Evolutionary conservation across 2,888 invertebrate species (phyloP), one percentile per base, ranked within the genome.

Genomic region (Acleris cristana): DNA sequence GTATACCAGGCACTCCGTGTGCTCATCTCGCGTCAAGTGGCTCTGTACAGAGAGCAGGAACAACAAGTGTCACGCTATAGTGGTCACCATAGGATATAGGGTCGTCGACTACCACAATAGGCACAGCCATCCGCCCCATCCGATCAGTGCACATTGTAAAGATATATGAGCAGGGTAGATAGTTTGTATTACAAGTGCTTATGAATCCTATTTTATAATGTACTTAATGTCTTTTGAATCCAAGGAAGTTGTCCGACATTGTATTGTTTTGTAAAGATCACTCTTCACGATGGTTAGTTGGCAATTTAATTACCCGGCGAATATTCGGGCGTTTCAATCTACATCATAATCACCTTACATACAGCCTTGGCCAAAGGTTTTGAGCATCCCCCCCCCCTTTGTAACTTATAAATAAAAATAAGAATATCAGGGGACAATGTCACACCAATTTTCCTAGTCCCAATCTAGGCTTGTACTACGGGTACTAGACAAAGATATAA

Each of bases 1-100:
- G 80, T 90, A 91, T 73, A 88, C 90, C 0, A 75, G 90, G 0
- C 91, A 90, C 69, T 92, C 91, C 0, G 91, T 92, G 44, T 92
- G 91, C 76, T 90, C 90, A 2, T 89, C 90, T 16, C 79, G 88
- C 59, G 91, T 92, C 1, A 86, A 88, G 70, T 91, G 91, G 91
- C 72, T 91, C 2, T 91, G 91, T 64, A 83, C 87, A 0, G 90
- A 90, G 72, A 90, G 87, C 71, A 73, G 89, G 2, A 79, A 82
- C 56, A 80, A 77, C 70, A 82, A 86, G 69, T 92, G 91, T 71
- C 88, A 87, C 64, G 89, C 89, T 3, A 85, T 89, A 21, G 85
- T 90, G 18, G 89, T 90, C 72, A 92, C 91, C 45, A 91, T 91
- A 40, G 90, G 91, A 7, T 82, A 81, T 65, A 89, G 88, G 70